Evolutionary conservation across 2,888 invertebrate species (phyloP).

Genomic region (Agrochola litura): DNA sequence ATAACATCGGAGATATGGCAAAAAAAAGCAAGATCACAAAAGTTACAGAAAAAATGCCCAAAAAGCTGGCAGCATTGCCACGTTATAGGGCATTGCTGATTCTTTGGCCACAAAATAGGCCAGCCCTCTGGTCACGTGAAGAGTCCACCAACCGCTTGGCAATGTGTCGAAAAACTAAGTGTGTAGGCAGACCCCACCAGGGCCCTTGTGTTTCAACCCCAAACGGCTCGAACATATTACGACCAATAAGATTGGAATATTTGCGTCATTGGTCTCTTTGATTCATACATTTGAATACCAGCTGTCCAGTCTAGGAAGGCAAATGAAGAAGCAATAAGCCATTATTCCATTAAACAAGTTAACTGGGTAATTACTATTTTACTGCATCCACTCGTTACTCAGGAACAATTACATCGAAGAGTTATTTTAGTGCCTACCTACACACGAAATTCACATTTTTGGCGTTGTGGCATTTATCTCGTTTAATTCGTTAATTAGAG

Average conservation of each 20-base stretch:
- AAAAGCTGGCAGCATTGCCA: background rate
- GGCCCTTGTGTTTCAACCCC: background rate
- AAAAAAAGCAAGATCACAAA: too few species aligned
- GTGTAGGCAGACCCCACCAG: background rate
- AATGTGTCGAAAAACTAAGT: background rate
- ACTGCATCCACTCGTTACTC: slow-evolving; percentile 34
- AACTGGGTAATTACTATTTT: slow-evolving; percentile 46
- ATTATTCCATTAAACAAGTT: slow-evolving; percentile 42
- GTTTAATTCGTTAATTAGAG: background rate
- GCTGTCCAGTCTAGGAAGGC: background rate
- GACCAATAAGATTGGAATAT: background rate
- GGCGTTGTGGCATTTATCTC: background rate
- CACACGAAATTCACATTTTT: background rate
- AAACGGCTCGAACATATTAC: background rate
- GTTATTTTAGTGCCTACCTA: slow-evolving; percentile 6
- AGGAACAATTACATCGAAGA: slow-evolving; percentile 24
- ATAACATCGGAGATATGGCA: too few species aligned
- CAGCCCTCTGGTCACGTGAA: background rate
- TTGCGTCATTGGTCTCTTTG: background rate
- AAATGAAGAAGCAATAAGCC: slow-evolving; percentile 10
- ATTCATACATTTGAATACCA: background rate
- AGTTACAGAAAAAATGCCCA: background rate
- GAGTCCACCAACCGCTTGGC: background rate
- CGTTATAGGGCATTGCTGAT: background rate
- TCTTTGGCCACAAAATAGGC: background rate